Evolutionary conservation across 2,888 invertebrate genomes (phyloP).

Genomic region (Oligia latruncula): DNA sequence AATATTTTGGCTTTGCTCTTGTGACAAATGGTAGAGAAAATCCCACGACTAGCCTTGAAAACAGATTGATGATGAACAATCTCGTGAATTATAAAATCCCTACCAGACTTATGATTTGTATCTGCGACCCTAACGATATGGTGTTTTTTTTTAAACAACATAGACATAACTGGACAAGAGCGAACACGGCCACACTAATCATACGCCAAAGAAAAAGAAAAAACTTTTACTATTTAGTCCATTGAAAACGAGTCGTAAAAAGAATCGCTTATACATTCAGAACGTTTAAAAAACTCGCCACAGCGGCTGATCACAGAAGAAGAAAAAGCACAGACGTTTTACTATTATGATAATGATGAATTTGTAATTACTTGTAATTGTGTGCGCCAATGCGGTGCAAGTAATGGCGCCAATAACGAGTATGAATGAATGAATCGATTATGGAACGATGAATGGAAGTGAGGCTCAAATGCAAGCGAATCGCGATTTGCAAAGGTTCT

Average conservation of each 20-base stretch:
- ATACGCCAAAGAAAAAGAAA: not conserved
- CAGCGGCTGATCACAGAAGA: conserved; percentile 41
- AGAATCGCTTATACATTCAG: conserved; percentile 19
- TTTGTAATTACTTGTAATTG: conserved; percentile 71
- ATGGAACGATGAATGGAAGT: conserved; percentile 68
- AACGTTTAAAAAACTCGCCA: conserved; percentile 36
- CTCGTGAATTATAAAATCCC: not conserved
- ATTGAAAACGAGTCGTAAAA: conserved; percentile 36
- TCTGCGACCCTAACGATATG: no score
- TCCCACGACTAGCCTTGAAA: not conserved
- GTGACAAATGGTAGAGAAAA: not conserved
- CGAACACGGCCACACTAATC: no score
- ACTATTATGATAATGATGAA: conserved; percentile 72
- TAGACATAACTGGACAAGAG: no score
- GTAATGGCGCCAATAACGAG: conserved; percentile 56
- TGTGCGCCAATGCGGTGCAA: conserved; percentile 47
- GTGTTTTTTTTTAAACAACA: not conserved
- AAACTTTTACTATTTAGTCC: not conserved
- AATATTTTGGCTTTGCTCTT: not conserved
- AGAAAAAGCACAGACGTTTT: conserved; percentile 56
- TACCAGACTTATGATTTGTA: not conserved
- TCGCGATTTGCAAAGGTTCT: conserved; percentile 7
- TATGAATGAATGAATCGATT: conserved; percentile 77
- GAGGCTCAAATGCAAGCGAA: conserved; percentile 24
- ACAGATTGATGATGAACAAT: not conserved